Base-by-base conservation (phyloP, 2,113 vertebrate species). In the Trichechus manatus region DNA sequence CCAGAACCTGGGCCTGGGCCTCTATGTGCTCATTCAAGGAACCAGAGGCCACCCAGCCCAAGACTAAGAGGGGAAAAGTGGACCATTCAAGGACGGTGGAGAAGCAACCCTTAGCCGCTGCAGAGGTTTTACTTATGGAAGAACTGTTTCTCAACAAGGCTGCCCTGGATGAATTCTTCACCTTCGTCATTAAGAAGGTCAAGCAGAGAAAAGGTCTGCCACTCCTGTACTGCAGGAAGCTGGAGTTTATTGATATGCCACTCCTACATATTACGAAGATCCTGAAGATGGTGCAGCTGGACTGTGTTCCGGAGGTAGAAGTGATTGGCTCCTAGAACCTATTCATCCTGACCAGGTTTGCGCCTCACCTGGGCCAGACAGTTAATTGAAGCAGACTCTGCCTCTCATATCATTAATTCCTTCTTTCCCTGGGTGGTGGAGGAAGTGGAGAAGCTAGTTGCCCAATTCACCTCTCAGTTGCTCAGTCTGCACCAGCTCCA, bases 281-380 rank as follows among this genome's bases (percentile, higher is more conserved):
- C 15, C 33, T 84, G 61, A 72, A 89, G 1, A 0, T 11, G 4
- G 33, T 93, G 42, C n/a, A n/a, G 9, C 27, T 91, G 59, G 79
- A 17, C 59, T 86, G 42, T 1, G 7, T 91, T 70, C 14, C 85
- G 83, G 79, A 88, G 33, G 19, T 91, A 4, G 44, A 89, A 5
- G 53, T 56, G 53, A 15, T 88, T 2, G 31, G 39, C 20, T 4
- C 14, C 27, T 93, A 39, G 68, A 31, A 50, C 3, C 53, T 74
- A 10, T 33, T 64, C 19, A 72, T 25, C 8, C 50, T 80, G 33
- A 25, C 63, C 3, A 6, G 0, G 13, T 91, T 91, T 25, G 72
- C 93, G 25, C 61, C 81, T 47, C 86, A 86, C 81, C 50, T 91
- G 81, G 74, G 81, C 39, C 61, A 20, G 5, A 85, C 47, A 72